Percentiles rank a stretch among this genome's conserved stretches.
Conservation (phyloP, 2,797 vertebrate genomes). For the Cryptoprocta ferox region DNA sequence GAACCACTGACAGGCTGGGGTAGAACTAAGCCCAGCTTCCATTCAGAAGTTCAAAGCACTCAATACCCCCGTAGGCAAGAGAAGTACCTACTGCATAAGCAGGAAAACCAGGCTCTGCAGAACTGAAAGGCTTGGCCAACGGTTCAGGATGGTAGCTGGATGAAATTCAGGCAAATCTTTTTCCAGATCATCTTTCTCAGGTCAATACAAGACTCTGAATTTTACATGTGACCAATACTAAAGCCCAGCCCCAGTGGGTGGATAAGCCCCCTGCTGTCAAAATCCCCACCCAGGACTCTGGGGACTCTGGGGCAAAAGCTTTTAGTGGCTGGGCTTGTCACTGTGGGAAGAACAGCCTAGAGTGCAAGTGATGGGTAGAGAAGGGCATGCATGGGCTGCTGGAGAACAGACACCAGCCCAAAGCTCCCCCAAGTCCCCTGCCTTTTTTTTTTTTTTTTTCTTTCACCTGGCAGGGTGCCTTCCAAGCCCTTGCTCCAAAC, state of each 20-base stretch:
- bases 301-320: neutral
- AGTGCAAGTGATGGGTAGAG: neutral
- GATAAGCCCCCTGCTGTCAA: neutral
- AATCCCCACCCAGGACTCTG: neutral
- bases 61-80: neutral
- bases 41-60: neutral
- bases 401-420: neutral
- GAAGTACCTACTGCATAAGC: neutral
- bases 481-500: constrained; percentile 16
- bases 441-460: neutral
- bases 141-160: neutral
- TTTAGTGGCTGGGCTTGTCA: neutral
- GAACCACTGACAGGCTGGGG: neutral
- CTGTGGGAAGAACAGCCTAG: neutral
- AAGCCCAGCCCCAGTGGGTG: neutral
- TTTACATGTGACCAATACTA: neutral
- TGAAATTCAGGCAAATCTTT: neutral
- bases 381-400: neutral
- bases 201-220: constrained; percentile 17
- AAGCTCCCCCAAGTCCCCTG: neutral
- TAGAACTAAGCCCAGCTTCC: neutral
- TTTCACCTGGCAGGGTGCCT: neutral
- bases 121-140: neutral
- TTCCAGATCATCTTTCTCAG: neutral
- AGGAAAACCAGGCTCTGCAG: neutral